These are phyloP conservation scores for Eutrigla gurnardus DNA, from an alignment of 2,797 vertebrate genomes.

Conservation along the genomic window DNA sequence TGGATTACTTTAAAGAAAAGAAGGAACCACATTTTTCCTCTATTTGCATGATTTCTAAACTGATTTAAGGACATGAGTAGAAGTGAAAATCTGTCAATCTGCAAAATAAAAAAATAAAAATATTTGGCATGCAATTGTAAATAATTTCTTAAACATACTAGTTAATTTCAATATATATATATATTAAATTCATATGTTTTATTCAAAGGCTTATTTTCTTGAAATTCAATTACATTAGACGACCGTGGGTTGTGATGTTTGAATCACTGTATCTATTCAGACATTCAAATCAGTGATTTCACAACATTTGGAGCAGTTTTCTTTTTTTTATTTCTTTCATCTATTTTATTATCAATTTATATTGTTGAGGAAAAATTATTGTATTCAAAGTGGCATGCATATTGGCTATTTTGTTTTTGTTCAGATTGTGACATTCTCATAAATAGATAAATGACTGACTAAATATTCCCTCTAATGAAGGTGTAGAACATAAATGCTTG, in stretches of 20 bases:
- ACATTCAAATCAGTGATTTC: neutral
- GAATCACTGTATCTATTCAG: neutral
- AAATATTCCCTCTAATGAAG: neutral
- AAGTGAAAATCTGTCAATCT: neutral
- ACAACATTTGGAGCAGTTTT: neutral
- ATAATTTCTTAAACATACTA: neutral
- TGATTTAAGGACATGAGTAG: neutral
- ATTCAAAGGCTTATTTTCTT: neutral
- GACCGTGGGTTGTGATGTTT: neutral
- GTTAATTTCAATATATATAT: neutral
- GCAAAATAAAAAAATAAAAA: neutral
- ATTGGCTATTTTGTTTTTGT: neutral
- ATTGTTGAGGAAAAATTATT: neutral
- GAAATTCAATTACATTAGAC: neutral
- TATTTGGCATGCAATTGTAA: neutral
- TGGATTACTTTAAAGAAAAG: neutral
- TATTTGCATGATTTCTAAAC: neutral
- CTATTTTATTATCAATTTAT: too few relatives aligned
- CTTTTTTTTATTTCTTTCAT: neutral
- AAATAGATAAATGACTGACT: neutral
- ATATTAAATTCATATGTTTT: neutral
- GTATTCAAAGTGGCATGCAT: accelerated
- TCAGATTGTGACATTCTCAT: neutral
- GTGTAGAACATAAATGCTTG: neutral
- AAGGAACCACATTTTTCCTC: neutral